These are phyloP conservation scores for Apantesis nais DNA, from an alignment of 2,888 invertebrate species.

Conservation along the genomic window DNA sequence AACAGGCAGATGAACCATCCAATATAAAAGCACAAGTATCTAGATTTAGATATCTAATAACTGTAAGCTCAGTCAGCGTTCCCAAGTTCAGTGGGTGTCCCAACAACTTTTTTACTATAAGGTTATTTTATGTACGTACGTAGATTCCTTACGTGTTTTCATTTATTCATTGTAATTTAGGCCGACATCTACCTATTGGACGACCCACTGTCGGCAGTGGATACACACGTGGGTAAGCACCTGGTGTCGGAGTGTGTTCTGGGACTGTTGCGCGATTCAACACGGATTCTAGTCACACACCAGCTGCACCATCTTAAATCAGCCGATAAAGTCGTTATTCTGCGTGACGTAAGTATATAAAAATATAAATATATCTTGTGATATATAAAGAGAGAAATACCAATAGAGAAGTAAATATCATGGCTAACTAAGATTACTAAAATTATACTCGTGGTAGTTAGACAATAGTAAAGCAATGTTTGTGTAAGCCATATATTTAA, in stretches of 20 bases:
- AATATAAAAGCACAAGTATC: neutral
- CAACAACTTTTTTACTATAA: neutral
- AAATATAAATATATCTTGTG: neutral
- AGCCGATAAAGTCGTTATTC: slow-evolving; percentile 87
- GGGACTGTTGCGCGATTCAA: slow-evolving; percentile 86
- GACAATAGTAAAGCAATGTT: too few relatives aligned
- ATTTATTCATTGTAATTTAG: slow-evolving; percentile 32
- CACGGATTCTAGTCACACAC: slow-evolving; percentile 92
- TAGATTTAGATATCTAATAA: too few relatives aligned
- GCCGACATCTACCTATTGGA: slow-evolving; percentile 90
- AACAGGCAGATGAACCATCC: neutral
- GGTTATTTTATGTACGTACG: neutral
- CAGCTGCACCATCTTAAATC: slow-evolving; percentile 91
- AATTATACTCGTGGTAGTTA: too few relatives aligned
- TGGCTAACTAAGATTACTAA: too few relatives aligned
- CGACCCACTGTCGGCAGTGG: slow-evolving; percentile 92
- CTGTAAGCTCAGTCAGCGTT: too few relatives aligned
- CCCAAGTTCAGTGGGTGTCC: too few relatives aligned
- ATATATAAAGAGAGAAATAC: too few relatives aligned
- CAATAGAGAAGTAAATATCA: too few relatives aligned
- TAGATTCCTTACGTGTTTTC: neutral
- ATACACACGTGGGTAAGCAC: slow-evolving; percentile 89
- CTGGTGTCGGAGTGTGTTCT: slow-evolving; percentile 89
- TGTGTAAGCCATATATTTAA: too few relatives aligned
- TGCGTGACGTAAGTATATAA: slow-evolving; percentile 74